A percentile compares a stretch with the other conserved stretches of the same genome.
phyloP scores from a whole-genome alignment of 2,113 vertebrate genomes.

The Rhinoptilus africanus region DNA sequence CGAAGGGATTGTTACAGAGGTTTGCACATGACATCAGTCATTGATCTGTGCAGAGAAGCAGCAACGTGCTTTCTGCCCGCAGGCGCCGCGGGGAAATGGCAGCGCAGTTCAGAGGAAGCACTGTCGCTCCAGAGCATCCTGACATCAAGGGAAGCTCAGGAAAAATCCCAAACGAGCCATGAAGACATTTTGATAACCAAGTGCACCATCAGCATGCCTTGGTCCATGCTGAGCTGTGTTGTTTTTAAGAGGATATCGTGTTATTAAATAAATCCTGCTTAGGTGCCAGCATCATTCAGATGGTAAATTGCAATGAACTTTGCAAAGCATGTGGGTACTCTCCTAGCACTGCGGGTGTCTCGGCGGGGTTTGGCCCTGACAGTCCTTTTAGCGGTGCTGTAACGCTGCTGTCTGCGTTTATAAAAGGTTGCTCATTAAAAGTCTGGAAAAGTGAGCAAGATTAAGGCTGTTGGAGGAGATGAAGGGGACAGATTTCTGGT shows the following conservation, averaged over 20 bases:
- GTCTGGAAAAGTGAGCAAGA: not conserved
- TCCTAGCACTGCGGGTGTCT: not conserved
- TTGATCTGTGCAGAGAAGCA: slow-evolving; percentile 12
- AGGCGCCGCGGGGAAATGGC: not conserved
- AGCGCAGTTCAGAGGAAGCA: not conserved
- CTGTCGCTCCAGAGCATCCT: not conserved
- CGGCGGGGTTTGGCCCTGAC: not conserved
- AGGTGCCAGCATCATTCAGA: not conserved
- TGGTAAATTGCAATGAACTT: not conserved
- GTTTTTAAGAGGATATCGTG: not conserved
- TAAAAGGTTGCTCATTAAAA: not conserved
- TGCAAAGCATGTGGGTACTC: not conserved
- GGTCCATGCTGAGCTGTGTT: not conserved
- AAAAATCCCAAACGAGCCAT: not conserved
- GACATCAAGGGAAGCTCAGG: not conserved
- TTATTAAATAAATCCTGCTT: not conserved
- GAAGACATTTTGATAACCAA: not conserved
- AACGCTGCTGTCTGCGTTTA: not conserved
- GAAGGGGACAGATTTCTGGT: not conserved
- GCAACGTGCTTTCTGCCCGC: not conserved
- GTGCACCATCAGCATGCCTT: not conserved
- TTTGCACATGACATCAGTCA: not conserved
- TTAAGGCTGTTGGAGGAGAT: not conserved
- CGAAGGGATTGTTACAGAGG: not conserved
- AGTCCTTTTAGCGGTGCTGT: not conserved